Evolutionary conservation across 1,140 invertebrate species (phyloP).

Genomic region (Nomia melanderi): DNA sequence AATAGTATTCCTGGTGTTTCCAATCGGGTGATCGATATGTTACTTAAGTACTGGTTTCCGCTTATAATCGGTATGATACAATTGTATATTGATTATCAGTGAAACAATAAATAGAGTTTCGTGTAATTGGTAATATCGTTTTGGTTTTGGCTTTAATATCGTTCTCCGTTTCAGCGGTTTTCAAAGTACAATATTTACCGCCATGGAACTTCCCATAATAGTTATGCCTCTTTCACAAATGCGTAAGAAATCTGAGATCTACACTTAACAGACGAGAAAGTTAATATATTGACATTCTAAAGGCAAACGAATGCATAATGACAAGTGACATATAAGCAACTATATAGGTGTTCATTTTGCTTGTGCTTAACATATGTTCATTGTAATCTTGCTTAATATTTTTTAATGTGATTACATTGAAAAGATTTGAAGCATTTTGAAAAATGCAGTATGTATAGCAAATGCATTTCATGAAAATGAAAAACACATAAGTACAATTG

Average conservation of each 20-base stretch:
- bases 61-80: no score
- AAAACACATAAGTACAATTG: neutral
- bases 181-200: neutral
- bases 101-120: no score
- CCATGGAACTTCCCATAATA: neutral
- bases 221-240: slow-evolving; percentile 4
- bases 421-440: neutral
- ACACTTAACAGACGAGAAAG: neutral
- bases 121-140: no score
- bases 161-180: no score
- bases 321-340: slow-evolving; percentile 8
- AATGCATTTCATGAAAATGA: neutral
- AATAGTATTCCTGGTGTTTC: neutral
- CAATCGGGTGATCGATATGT: no score
- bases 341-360: neutral
- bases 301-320: neutral
- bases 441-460: neutral
- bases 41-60: no score
- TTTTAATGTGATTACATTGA: neutral
- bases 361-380: neutral
- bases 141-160: no score
- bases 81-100: no score
- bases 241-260: neutral
- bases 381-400: neutral
- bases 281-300: neutral